Evolutionary conservation across 2,113 vertebrate species (phyloP).

Genomic region (Chrysemys picta): DNA sequence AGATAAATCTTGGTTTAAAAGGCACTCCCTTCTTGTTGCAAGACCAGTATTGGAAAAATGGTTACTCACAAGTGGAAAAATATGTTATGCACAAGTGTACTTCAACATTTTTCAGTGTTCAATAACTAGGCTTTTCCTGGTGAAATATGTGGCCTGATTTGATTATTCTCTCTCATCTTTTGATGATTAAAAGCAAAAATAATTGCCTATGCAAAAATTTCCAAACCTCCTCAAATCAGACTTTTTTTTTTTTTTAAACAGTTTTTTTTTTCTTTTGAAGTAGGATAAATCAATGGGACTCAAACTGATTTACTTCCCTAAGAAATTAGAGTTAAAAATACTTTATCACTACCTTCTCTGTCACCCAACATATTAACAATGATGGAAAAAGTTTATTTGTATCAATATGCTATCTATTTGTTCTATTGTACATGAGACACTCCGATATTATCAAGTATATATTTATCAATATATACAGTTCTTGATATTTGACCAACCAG

Average conservation of each 20-base stretch:
- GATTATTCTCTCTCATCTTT: background rate
- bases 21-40: slow-evolving; percentile 22
- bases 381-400: background rate
- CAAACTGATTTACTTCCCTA: background rate
- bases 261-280: background rate
- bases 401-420: background rate
- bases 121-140: background rate
- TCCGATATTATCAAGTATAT: background rate
- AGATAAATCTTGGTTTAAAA: slow-evolving; percentile 33
- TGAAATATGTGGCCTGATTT: background rate
- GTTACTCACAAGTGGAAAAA: background rate
- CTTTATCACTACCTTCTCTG: background rate
- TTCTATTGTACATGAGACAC: background rate
- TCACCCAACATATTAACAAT: background rate
- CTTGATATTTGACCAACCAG: background rate
- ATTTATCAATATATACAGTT: background rate
- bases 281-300: background rate
- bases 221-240: background rate
- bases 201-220: background rate
- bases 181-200: background rate
- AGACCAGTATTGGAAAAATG: background rate
- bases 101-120: background rate
- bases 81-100: background rate
- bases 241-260: background rate
- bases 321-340: background rate